Evolutionary conservation across 2,113 vertebrate species (phyloP).

Genomic region (Zosterops lateralis): DNA sequence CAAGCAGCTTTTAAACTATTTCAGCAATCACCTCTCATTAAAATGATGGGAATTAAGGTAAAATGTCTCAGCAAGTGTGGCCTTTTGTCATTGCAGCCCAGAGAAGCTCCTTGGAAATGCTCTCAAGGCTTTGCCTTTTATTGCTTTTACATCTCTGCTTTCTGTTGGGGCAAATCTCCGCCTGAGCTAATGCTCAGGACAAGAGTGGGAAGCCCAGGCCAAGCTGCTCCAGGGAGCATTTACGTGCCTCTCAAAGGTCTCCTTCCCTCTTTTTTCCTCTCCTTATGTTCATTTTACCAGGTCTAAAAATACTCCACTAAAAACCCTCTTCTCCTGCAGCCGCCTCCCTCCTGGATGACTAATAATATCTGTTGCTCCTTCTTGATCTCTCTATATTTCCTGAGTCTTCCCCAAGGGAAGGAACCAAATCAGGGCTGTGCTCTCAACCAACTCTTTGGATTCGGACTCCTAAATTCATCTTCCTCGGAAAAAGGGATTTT

Average conservation of each 20-base stretch:
- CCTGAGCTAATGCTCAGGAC: neutral
- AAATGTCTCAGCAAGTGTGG: neutral
- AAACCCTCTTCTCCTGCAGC: conserved; percentile 38
- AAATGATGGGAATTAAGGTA: neutral
- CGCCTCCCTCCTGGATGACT: conserved; percentile 41
- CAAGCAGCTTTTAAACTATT: neutral
- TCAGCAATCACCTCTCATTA: neutral
- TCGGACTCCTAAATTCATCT: neutral
- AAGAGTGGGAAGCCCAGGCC: accelerated
- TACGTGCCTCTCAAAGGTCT: neutral
- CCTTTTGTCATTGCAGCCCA: neutral
- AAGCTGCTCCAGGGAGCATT: neutral
- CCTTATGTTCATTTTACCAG: conserved; percentile 23
- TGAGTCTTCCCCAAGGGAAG: neutral
- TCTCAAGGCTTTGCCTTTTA: neutral
- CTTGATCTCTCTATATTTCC: conserved; percentile 26
- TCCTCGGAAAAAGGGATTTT: neutral
- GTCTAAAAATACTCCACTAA: conserved; percentile 52
- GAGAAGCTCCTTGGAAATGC: neutral
- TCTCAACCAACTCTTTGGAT: neutral
- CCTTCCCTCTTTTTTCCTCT: neutral
- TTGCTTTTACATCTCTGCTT: neutral
- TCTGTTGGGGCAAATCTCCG: neutral
- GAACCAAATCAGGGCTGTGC: neutral
- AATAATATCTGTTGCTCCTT: conserved; percentile 47